phyloP scores from a whole-genome alignment of 2,888 invertebrate genomes.

The Seladonia tumulorum region DNA sequence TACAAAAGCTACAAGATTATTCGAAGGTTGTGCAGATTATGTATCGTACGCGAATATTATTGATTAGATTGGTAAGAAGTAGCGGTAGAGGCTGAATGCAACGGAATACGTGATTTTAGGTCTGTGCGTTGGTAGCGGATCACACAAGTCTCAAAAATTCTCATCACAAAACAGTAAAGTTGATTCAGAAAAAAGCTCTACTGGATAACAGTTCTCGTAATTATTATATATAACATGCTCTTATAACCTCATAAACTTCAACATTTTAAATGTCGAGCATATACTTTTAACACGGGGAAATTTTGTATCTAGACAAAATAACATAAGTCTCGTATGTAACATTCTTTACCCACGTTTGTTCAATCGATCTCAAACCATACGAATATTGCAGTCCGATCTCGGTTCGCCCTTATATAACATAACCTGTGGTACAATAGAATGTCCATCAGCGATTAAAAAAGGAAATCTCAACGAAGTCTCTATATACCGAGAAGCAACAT shows the following conservation, averaged over 20 bases:
- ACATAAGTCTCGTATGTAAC: background rate
- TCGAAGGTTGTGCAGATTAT: background rate
- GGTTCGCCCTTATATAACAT: background rate
- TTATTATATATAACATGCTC: background rate
- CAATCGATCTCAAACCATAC: background rate
- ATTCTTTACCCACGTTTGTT: background rate
- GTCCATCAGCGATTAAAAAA: background rate
- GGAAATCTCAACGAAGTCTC: background rate
- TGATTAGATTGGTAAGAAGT: background rate
- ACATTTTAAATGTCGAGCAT: background rate
- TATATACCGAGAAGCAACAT: background rate
- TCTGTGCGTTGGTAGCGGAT: background rate
- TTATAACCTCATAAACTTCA: background rate
- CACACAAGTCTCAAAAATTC: background rate
- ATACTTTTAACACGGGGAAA: background rate
- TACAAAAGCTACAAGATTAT: slow-evolving; percentile 19
- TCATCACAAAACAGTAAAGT: background rate
- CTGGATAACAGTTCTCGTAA: background rate
- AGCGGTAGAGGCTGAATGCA: background rate
- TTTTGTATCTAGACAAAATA: background rate
- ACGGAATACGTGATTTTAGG: background rate
- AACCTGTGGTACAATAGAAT: background rate
- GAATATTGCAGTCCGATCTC: background rate
- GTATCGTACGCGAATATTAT: background rate
- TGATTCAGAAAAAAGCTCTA: background rate